Evolutionary conservation across 2,113 vertebrate genomes (phyloP).

Genomic region (Haemorhous mexicanus): DNA sequence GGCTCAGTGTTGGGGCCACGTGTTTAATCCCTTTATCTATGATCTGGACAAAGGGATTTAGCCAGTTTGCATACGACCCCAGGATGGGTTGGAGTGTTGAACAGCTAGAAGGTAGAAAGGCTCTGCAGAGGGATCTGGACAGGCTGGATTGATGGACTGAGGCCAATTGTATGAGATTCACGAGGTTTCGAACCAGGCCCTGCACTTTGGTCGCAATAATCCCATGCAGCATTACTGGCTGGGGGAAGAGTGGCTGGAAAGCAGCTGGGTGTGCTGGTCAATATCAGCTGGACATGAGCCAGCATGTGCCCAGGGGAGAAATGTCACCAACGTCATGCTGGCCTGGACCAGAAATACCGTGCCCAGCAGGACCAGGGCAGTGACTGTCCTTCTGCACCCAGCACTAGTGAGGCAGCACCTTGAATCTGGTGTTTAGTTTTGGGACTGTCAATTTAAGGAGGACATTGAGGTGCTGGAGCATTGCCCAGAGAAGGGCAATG

Average conservation of each 20-base stretch:
- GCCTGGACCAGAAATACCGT: background rate
- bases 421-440: background rate
- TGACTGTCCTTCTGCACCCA: background rate
- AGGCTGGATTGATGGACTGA: background rate
- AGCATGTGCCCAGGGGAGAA: background rate
- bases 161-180: background rate
- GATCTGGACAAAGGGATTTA: background rate
- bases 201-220: background rate
- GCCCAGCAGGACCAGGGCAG: background rate
- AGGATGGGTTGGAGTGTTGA: background rate
- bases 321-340: background rate
- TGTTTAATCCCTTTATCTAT: background rate
- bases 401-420: background rate
- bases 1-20: fast-evolving
- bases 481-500: background rate
- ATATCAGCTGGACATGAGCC: no score
- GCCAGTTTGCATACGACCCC: background rate
- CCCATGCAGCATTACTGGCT: background rate
- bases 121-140: background rate
- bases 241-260: background rate
- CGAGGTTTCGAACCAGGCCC: fast-evolving
- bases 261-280: fast-evolving
- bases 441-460: background rate
- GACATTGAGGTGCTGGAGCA: background rate
- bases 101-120: background rate